Base-by-base conservation (phyloP, 2,888 invertebrate genomes). In the Nysson spinosus region DNA sequence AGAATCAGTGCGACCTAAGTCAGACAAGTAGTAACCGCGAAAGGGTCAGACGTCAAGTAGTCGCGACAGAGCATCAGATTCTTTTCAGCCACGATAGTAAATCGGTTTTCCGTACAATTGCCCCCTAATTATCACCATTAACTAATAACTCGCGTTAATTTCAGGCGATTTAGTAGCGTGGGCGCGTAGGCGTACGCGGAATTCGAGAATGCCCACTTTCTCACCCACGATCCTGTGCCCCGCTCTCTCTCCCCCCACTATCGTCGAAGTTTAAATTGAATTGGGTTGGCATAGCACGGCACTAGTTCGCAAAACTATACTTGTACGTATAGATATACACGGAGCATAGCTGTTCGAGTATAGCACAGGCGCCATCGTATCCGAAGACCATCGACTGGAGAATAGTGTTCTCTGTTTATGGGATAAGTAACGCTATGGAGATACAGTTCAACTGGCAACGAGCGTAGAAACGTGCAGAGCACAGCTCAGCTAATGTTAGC, bases 121-220 rank as follows among this genome's bases (percentile, higher is more conserved):
- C 85, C 75, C 75, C 74, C 84, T 86, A 85, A 86, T 86, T 86
- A 84, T 85, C 82, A 75, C 79, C 81, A 79, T 81, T 79, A 85
- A 86, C 86, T 86, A 85, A 86, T 86, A 86, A 86, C 86, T 86
- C 85, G 85, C 80, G 82, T 86, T 86, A 85, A 86, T 85, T 85
- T 85, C 85, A 68, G 77, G 74, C 85, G 82, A 86, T 86, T 86
- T 85, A 85, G 80, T 85, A 77, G 76, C 60, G 72, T 69, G 60
- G 75, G 72, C 81, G 79, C 82, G 77, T 77, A 79, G 79, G 80
- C 81, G 63, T 49, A 40, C 40, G 54, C 52, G 47, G 46, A 65
- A 66, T 70, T 30, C 34, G 28, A 24, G 47, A 17, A 30, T 43
- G 26, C 11, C 24, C 50, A 30, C 42, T 37, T 26, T 42, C 51